Evolutionary conservation across 1,140 invertebrate species (phyloP).

Genomic region (Polypedilum pembai): DNA sequence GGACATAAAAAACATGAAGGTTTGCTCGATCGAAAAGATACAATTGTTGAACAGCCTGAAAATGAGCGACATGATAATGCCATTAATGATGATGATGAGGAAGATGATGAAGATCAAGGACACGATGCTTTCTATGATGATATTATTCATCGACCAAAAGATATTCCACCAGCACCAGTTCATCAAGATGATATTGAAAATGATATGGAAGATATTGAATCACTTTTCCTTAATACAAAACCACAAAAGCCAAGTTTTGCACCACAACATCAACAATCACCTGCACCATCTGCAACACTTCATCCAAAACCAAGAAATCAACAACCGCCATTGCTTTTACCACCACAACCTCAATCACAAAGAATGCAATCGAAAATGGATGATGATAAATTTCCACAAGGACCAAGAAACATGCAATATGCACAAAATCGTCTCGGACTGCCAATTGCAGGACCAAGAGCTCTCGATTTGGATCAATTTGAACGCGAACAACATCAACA

Average conservation of each 20-base stretch:
- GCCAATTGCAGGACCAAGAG: slow-evolving; percentile 50
- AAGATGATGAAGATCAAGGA: slow-evolving; percentile 32
- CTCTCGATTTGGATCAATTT: slow-evolving; percentile 42
- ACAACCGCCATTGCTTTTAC: neutral
- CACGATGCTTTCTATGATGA: slow-evolving; percentile 54
- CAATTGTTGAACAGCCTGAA: slow-evolving; percentile 34
- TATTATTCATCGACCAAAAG: slow-evolving; percentile 46
- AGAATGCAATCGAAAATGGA: slow-evolving; percentile 39
- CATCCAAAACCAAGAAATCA: neutral
- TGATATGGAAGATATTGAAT: slow-evolving; percentile 23
- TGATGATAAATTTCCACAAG: slow-evolving; percentile 71
- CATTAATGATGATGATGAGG: slow-evolving; percentile 30
- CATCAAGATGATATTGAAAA: slow-evolving; percentile 1
- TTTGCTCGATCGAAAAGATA: slow-evolving; percentile 35
- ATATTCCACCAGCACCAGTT: slow-evolving; percentile 21
- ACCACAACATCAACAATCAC: slow-evolving; percentile 17
- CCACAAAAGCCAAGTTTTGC: neutral
- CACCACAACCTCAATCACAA: neutral
- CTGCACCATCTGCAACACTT: neutral
- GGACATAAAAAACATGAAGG: slow-evolving; percentile 38
- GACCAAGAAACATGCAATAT: slow-evolving; percentile 60
- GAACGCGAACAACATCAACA: slow-evolving; percentile 32
- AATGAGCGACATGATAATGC: slow-evolving; percentile 28
- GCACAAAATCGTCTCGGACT: slow-evolving; percentile 44
- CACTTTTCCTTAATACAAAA: neutral